Evolutionary conservation across 2,888 invertebrate species (phyloP).

Genomic region (Brachypalpus laphriformis): DNA sequence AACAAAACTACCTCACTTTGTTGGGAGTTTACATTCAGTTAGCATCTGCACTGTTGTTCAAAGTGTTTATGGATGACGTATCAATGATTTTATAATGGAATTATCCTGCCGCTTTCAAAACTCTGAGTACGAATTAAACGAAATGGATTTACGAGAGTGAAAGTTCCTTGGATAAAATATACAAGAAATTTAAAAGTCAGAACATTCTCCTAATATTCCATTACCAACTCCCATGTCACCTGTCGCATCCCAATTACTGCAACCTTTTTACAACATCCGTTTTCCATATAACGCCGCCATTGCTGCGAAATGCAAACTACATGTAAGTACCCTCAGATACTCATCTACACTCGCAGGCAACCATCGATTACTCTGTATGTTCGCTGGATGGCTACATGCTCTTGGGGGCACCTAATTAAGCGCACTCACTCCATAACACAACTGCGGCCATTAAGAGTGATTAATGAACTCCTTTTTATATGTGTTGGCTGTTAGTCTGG

Average conservation of each 20-base stretch:
- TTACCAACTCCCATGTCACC: slow-evolving; percentile 28
- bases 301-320: slow-evolving; percentile 53
- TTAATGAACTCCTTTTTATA: slow-evolving; percentile 66
- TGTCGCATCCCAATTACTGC: slow-evolving; percentile 59
- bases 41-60: too few species aligned
- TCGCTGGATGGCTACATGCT: slow-evolving; percentile 66
- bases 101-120: too few species aligned
- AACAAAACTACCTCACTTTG: too few species aligned
- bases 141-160: too few species aligned
- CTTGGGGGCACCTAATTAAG: slow-evolving; percentile 72
- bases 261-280: slow-evolving; percentile 63
- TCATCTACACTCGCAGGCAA: slow-evolving; percentile 54
- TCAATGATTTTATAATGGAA: too few species aligned
- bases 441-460: slow-evolving; percentile 70
- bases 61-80: too few species aligned
- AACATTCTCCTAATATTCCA: not conserved
- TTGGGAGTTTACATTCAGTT: too few species aligned
- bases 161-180: too few species aligned
- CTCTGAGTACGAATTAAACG: too few species aligned
- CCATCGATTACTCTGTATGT: slow-evolving; percentile 52
- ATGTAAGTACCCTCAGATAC: slow-evolving; percentile 49
- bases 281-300: slow-evolving; percentile 33
- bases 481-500: slow-evolving; percentile 9
- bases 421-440: slow-evolving; percentile 72
- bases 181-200: not conserved